phyloP scores from a whole-genome alignment of 2,888 invertebrate genomes.

The Pseudeuparius sepicola region DNA sequence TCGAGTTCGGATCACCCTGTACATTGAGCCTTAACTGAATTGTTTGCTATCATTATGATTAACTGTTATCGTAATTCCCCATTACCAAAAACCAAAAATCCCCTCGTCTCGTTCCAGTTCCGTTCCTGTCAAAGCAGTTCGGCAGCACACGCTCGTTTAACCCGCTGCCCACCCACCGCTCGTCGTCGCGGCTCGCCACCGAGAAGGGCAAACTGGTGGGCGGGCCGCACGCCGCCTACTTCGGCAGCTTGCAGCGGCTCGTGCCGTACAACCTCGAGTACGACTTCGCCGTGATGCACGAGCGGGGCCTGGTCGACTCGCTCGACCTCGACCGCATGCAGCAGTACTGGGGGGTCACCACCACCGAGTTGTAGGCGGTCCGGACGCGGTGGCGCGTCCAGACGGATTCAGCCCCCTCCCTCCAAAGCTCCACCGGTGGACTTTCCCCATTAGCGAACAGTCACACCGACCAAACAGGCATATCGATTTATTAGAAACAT shows the following conservation, averaged over 20 bases:
- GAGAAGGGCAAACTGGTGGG: slow-evolving; percentile 53
- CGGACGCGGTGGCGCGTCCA: too few relatives aligned
- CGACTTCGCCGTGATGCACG: slow-evolving; percentile 75
- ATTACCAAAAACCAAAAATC: too few relatives aligned
- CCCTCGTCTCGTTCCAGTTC: slow-evolving; percentile 36
- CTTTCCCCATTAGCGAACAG: too few relatives aligned
- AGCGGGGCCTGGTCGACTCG: slow-evolving; percentile 63
- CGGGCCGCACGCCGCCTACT: slow-evolving; percentile 79
- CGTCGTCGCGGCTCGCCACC: slow-evolving; percentile 44
- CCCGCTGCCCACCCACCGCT: slow-evolving; percentile 44
- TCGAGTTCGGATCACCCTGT: too few relatives aligned
- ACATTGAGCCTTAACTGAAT: too few relatives aligned
- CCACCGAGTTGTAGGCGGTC: slow-evolving; percentile 71
- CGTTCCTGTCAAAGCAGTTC: slow-evolving; percentile 63
- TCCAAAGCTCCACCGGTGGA: too few relatives aligned
- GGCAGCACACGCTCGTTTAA: slow-evolving; percentile 74
- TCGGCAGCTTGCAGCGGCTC: slow-evolving; percentile 71
- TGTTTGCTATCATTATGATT: too few relatives aligned
- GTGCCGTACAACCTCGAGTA: slow-evolving; percentile 80
- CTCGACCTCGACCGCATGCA: slow-evolving; percentile 78
- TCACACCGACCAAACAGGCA: too few relatives aligned
- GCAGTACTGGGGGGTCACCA: slow-evolving; percentile 85
- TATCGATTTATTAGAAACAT: too few relatives aligned
- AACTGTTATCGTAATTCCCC: too few relatives aligned
- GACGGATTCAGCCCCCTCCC: too few relatives aligned